Base-by-base conservation (phyloP, 2,888 invertebrate genomes). In the Ectemnius cavifrons region DNA sequence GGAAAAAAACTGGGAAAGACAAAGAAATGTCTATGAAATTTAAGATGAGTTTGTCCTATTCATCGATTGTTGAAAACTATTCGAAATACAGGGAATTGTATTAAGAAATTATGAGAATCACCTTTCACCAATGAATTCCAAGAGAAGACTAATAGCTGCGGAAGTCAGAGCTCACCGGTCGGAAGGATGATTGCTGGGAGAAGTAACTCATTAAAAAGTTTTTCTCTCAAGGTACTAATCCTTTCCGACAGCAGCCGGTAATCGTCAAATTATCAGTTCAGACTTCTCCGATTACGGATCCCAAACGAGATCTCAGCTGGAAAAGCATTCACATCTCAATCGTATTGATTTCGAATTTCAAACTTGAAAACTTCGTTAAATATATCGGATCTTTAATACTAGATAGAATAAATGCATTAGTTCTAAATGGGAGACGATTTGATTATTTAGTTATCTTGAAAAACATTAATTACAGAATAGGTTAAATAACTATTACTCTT, bases 201-300 rank as follows among this genome's bases (percentile, higher is more conserved):
- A n/a, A 60, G 52, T 73, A 71, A 77, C 75, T 80, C 78, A 73
- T 80, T 77, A 77, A 75, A 75, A 81, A 81, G 75, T 81, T 80
- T 64, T 73, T 67, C 69, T 45, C 59, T 56, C 14, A 64, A 71
- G 66, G 66, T 58, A 60, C 62, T 75, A 79, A 77, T 70, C 73
- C 68, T 64, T 73, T 23, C 59, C 13, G 52, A 46, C 8, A 60
- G 58, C 71, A 72, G 67, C 67, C 61, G 58, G 63, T 49, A 76
- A 72, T 77, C 72, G 74, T 72, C 67, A 72, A 73, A 70, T 79
- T 71, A 80, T 81, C 71, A 72, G 77, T 60, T 58, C 45, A 28
- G 65, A 73, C 70, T 66, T 71, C 47, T 27, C 18, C 72, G 69
- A 68, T 72, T 69, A 65, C 45, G 58, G 67, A 14, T 64, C 62